phyloP scores from a whole-genome alignment of 2,113 vertebrate species.

The Procapra przewalskii region DNA sequence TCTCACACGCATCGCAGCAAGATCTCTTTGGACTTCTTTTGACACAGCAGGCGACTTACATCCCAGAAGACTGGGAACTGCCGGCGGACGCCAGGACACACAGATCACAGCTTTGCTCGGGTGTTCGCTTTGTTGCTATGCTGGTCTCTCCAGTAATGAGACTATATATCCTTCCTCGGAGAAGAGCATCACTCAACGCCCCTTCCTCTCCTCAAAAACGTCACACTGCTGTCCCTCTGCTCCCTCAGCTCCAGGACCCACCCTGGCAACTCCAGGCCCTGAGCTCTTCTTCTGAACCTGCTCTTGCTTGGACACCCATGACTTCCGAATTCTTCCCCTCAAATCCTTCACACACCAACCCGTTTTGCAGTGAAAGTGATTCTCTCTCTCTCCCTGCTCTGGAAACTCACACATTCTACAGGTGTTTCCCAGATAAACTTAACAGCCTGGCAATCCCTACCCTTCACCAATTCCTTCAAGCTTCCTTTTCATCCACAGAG shows the following conservation, averaged over 20 bases:
- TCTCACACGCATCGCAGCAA: neutral
- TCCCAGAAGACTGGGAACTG: neutral
- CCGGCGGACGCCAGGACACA: fast-evolving
- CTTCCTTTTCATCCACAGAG: neutral
- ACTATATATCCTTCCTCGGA: neutral
- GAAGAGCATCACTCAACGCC: neutral
- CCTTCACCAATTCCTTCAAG: neutral
- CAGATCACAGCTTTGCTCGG: fast-evolving
- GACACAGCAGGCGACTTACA: fast-evolving
- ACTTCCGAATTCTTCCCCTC: neutral
- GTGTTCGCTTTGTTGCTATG: fast-evolving
- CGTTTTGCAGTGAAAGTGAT: fast-evolving
- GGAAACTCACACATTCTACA: too few relatives aligned
- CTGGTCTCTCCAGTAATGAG: neutral
- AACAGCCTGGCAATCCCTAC: neutral
- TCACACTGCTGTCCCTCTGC: too few relatives aligned
- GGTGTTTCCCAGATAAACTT: neutral
- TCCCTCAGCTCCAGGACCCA: too few relatives aligned
- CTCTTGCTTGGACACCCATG: neutral
- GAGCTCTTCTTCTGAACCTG: neutral
- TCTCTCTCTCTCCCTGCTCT: neutral
- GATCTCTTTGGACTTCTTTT: neutral
- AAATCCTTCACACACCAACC: too few relatives aligned
- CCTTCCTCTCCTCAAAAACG: fast-evolving
- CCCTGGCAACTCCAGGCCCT: fast-evolving